phyloP scores from a whole-genome alignment of 2,113 vertebrate genomes.

The Heterochromis multidens region DNA sequence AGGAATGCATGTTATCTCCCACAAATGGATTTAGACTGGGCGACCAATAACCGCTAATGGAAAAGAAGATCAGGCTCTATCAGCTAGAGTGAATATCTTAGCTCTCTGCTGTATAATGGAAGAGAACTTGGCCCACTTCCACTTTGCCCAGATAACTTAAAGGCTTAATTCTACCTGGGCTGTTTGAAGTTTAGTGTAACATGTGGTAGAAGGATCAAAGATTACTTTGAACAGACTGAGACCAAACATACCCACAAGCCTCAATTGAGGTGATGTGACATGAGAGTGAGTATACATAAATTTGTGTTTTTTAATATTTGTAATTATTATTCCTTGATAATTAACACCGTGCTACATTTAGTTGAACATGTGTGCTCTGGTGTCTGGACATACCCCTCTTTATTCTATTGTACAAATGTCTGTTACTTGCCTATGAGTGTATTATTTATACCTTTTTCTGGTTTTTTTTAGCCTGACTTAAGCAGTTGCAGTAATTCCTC shows the following conservation, averaged over 20 bases:
- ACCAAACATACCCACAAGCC: neutral
- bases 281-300: neutral
- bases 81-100: constrained; percentile 13
- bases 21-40: constrained; percentile 33
- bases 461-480: neutral
- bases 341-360: neutral
- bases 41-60: constrained; percentile 59
- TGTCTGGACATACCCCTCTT: neutral
- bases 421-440: neutral
- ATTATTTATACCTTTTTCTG: neutral
- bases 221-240: constrained; percentile 14
- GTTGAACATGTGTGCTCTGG: neutral
- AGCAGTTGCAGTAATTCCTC: neutral
- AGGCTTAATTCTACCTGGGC: constrained; percentile 27
- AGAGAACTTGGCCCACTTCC: constrained; percentile 47
- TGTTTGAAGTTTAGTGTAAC: constrained; percentile 23
- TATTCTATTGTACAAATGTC: neutral
- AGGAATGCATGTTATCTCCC: constrained; percentile 33
- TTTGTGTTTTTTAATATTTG: neutral
- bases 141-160: constrained; percentile 29
- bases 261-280: neutral
- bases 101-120: constrained; percentile 36
- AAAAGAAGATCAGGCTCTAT: constrained; percentile 35
- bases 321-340: neutral
- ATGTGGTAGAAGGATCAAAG: neutral